Base-by-base conservation (phyloP, 2,797 vertebrate genomes). In the Scleropages formosus region DNA sequence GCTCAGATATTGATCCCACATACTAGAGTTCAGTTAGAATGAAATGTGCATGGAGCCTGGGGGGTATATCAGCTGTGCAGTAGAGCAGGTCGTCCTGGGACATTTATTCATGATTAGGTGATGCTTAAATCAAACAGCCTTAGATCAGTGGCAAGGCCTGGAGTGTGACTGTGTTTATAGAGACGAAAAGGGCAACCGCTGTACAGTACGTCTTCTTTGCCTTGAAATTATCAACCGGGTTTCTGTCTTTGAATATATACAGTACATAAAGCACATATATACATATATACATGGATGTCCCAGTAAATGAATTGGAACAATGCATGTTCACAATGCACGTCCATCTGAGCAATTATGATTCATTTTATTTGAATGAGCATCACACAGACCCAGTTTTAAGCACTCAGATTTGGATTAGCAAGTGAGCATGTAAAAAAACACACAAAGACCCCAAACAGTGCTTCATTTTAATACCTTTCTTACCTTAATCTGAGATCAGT, bases 81-180 rank as follows among this genome's bases (percentile, higher is more conserved):
- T 7, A 53, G 31, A 31, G 69, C 53, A 44, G 26, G 59, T 39
- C 69, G 39, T 31, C 53, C 26, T 16, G 6, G 53, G 26, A 26
- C n/a, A n/a, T 60, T 31, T 47, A 27, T 24, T n/a, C 71, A 24
- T 62, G 44, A 62, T 61, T 44, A 60, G 46, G 26, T 60, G 71
- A 13, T 46, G 58, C 39, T 60, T 39, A 73, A 73, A 61, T 20
- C 27, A 60, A 8, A 20, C 26, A 15, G 12, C 31, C 39, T 27
- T 47, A 24, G 69, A 71, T 58, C 69, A 58, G 26, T 16, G 58
- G 10, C 8, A 39, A 10, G 53, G 26, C 16, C 58, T 12, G 53
- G 10, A 56, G 61, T 3, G n/a, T 61, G 59, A 61, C 8, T 2
- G 59, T 18, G 59, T n/a, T n/a, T 10, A 22, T 20, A 60, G 7